Evolutionary conservation across 2,888 invertebrate genomes (phyloP).

Genomic region (Ormyrus thymus): DNA sequence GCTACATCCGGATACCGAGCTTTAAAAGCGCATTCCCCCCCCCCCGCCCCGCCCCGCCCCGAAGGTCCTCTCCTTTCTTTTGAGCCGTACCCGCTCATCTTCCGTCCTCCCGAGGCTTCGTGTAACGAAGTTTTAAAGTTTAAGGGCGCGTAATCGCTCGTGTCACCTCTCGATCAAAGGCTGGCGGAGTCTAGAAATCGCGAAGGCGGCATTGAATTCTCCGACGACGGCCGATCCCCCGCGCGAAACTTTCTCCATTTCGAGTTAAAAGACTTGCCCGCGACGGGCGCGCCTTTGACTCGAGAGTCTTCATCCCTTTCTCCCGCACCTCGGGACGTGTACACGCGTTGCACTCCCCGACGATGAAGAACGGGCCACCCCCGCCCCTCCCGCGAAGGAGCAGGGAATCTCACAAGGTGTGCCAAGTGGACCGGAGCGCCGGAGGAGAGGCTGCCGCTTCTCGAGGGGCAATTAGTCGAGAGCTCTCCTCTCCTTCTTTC

Average conservation of each 20-base stretch:
- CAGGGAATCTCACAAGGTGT: slow-evolving; percentile 19
- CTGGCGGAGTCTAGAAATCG: slow-evolving; percentile 50
- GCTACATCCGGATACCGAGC: slow-evolving; percentile 53
- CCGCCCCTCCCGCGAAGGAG: too few relatives aligned
- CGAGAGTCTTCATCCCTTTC: neutral
- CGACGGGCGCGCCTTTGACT: too few relatives aligned
- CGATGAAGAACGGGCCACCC: slow-evolving; percentile 6
- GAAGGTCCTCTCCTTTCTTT: slow-evolving; percentile 48
- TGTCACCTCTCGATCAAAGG: slow-evolving; percentile 68
- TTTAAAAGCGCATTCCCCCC: slow-evolving; percentile 61
- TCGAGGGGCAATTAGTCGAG: slow-evolving; percentile 32
- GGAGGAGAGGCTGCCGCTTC: neutral
- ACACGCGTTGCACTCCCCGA: neutral
- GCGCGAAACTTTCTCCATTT: slow-evolving; percentile 64
- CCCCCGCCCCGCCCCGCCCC: neutral
- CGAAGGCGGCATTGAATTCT: slow-evolving; percentile 62
- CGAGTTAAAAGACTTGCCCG: slow-evolving; percentile 57
- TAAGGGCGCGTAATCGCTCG: slow-evolving; percentile 67
- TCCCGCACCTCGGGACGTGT: neutral
- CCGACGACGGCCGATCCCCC: slow-evolving; percentile 51
- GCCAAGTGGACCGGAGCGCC: slow-evolving; percentile 4
- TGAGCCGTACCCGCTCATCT: slow-evolving; percentile 1
- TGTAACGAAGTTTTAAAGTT: slow-evolving; percentile 69
- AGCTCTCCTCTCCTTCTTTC: neutral
- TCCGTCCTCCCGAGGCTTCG: slow-evolving; percentile 13